phyloP scores from a whole-genome alignment of 2,888 invertebrate genomes.

The Andrena haemorrhoa region DNA sequence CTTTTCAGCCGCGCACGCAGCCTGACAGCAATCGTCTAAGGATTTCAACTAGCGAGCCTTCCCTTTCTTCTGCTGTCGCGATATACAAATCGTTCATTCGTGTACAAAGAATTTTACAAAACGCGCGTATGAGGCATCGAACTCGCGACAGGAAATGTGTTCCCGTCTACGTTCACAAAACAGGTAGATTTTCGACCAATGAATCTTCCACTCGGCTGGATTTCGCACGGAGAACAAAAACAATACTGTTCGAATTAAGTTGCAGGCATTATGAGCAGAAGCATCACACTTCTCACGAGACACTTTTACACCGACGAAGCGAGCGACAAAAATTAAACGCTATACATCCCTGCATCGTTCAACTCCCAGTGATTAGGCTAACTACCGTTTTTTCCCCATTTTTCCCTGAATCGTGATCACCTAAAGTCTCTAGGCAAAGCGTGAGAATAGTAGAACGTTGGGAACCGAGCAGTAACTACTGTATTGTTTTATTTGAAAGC shows the following conservation, averaged over 20 bases:
- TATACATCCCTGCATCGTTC: slow-evolving; percentile 2
- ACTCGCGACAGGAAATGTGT: slow-evolving; percentile 22
- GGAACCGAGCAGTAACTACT: slow-evolving; percentile 3
- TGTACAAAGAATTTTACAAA: slow-evolving; percentile 74
- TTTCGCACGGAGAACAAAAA: slow-evolving; percentile 28
- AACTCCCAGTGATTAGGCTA: slow-evolving; percentile 25
- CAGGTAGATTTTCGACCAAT: neutral
- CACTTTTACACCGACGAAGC: slow-evolving; percentile 51
- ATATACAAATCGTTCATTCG: slow-evolving; percentile 71
- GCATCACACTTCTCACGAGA: slow-evolving; percentile 40
- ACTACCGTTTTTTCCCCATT: neutral
- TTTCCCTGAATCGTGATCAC: neutral
- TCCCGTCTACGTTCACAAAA: neutral
- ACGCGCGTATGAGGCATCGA: slow-evolving; percentile 21
- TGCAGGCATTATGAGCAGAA: slow-evolving; percentile 47
- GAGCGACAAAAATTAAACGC: slow-evolving; percentile 51
- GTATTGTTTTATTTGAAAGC: neutral
- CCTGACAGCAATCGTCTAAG: slow-evolving; percentile 44
- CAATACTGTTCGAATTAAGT: slow-evolving; percentile 56
- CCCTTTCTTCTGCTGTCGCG: slow-evolving; percentile 38
- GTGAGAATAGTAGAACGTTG: slow-evolving; percentile 13
- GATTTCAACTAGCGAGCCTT: slow-evolving; percentile 37
- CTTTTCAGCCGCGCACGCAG: slow-evolving; percentile 5
- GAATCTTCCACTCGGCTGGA: neutral
- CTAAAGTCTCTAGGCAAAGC: slow-evolving; percentile 17